Base-by-base conservation (phyloP, 2,888 invertebrate genomes). In the Agrenia bidenticulata region DNA sequence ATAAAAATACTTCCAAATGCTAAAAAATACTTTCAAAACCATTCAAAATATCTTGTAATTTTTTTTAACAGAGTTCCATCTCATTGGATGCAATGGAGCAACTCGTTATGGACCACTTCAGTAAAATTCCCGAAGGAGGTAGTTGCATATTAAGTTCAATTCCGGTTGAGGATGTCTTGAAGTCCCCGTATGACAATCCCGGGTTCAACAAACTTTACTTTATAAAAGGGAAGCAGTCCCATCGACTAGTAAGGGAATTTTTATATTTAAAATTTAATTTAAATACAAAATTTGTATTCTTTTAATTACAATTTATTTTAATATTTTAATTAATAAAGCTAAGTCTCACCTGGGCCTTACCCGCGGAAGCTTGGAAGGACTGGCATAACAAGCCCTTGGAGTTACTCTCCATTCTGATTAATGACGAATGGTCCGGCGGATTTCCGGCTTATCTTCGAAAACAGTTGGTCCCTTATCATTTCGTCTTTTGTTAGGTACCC, bases 41-140 rank as follows among this genome's bases (percentile, higher is more conserved):
- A 32, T 11, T 32, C 5, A 32, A n/a, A n/a, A n/a, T n/a, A n/a
- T n/a, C n/a, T n/a, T n/a, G n/a, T n/a, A n/a, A n/a, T n/a, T n/a
- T n/a, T n/a, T n/a, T 32, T 32, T 32, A 32, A 32, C 32, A 49
- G 23, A 51, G 51, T 27, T 24, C 37, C 17, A 51, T 19, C 9
- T 42, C 58, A 9, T 26, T 63, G 2, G 57, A 51, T 1, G 51
- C 37, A 15, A n/a, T 63, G 63, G 58, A 63, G 27, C n/a, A 37
- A 7, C 11, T 63, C 7, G 51, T 51, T 1, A 2, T 57, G 5
- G 19, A 24, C 1, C 11, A 58, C 23, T 63, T 63, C 26, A 26
- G 37, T 7, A 24, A 51, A 9, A 24, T 63, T 1, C 39, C 26
- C 2, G 17, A 41, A 58, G 63, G 63, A 9, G 42, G 49, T 17